Base-by-base conservation (phyloP, 2,113 vertebrate species). In the Psettodes erumei region DNA sequence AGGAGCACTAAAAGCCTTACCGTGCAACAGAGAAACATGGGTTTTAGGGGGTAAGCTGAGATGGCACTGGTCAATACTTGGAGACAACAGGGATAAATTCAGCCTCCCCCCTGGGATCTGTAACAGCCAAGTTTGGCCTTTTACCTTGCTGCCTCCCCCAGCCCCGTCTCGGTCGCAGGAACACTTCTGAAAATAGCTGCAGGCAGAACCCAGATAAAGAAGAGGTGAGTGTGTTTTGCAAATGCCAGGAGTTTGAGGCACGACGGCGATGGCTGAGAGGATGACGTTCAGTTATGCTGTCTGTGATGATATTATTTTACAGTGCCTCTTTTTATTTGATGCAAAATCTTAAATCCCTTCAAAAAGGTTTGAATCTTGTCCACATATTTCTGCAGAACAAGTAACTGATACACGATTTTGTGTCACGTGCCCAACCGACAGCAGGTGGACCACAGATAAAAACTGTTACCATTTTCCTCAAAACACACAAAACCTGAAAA, bases 21-120 rank as follows among this genome's bases (percentile, higher is more conserved):
- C 5, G 51, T 63, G 75, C 54, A 30, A 38, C 32, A 71, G 48
- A 77, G 74, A 74, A 66, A 68, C 45, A 15, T 40, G 33, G 54
- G 42, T 59, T 69, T 75, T 54, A 68, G 77, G 75, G 35, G 53
- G 75, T 60, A 79, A 88, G 33, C 48, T 12, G 81, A 19, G 65
- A 82, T 11, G 65, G 3, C 23, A 10, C n/a, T 53, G 76, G 73
- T 90, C 85, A 73, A 82, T 79, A 75, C 71, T 58, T 16, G 6
- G 63, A 72, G 65, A 76, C 50, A 10, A 42, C 3, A 4, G 16
- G 43, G 81, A 19, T 92, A 78, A 84, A 91, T 89, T 64, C 66
- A 67, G 84, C 75, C 16, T 48, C 75, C 78, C 90, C 87, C 87
- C 11, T 38, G 88, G 78, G 91, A 85, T 40, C 47, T 38, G 28